Evolutionary conservation across 1,140 invertebrate species (phyloP), one percentile per base, ranked within the genome.

Genomic region (Ericerus pela): DNA sequence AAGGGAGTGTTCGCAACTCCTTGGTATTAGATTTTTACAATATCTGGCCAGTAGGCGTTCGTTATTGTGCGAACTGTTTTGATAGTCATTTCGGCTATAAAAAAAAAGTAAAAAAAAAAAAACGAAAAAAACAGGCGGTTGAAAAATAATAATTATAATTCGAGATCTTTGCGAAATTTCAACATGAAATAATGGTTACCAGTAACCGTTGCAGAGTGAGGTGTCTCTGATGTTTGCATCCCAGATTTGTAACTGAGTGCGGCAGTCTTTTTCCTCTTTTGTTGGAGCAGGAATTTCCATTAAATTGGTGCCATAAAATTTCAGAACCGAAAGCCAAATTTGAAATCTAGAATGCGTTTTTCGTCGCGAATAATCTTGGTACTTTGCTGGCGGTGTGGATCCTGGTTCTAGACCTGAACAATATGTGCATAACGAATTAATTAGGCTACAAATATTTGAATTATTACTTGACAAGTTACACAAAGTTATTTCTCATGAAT

Each of bases 321-420:
- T 90, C 52, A 89, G 73, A 51, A 91, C 81, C 1, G 87, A 88
- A 57, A 91, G 74, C 88, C 87, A 91, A 0, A 91, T 82, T 58
- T 82, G 76, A 64, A 85, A 88, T 47, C 41, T 47, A 14, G 14
- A 10, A 22, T 47, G 26, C 26, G 8, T 47, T 14, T 47, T 47
- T 2, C 26, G 22, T 22, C 16, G 22, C 14, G 14, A 22, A 47
- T 47, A 18, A 20, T 47, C 41, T 47, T 47, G 41, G 20, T 47
- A 47, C 14, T 47, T 47, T 47, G 69, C n/a, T 28, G 30, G 54
- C 1, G n/a, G 59, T 27, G 33, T 30, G 2, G 28, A 33, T 20
- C 53, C 54, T 22, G 54, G 26, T 6, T 41, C 54, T 16, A 47
- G 26, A 47, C 41, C 41, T 47, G 20, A 47, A n/a, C n/a, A n/a